Base-by-base conservation (phyloP, 2,888 invertebrate species). In the Blomia tropicalis region DNA sequence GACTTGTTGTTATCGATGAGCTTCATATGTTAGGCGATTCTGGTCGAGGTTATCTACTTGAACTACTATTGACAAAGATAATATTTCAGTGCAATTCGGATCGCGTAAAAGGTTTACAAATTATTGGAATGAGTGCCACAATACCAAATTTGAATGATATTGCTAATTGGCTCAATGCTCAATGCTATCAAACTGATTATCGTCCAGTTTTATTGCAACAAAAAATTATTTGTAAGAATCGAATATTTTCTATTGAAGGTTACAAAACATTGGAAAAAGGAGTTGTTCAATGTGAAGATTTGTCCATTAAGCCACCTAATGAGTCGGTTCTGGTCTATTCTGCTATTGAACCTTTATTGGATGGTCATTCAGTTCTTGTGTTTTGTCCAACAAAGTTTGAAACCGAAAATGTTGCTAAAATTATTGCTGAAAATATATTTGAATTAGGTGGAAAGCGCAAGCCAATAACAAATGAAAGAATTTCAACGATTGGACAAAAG, bases 81-180 rank as follows among this genome's bases (percentile, higher is more conserved):
- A 29, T 2, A 5, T 44, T 58, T 29, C 2, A 11, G 7, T 51
- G 54, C 19, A 17, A 14, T 17, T 23, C 7, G 47, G 47, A 4
- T 17, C n/a, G 47, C 7, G n/a, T 7, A 5, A 17, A 4, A 11
- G 47, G n/a, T 25, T 83, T 92, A 67, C 92, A 95, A 77, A 81
- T 98, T 58, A 81, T 98, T 65, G 92, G 92, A 4, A 98, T 98
- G 95, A 95, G 93, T 58, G 98, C 98, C 4, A 98, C 96, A 11
- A 77, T 98, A 64, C 89, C 90, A 41, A 95, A 96, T 78, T 79
- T 93, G 62, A 76, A 81, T 65, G 74, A 85, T 43, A 75, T 98
- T 27, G 83, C 87, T 5, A 78, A 80, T 54, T 98, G 96, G 89
- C 75, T 98, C n/a, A 77, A 84, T 71, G 91, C 93, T 14, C 86